Base-by-base conservation (phyloP, 1,140 invertebrate species). In the Druon quercuslanigerum region DNA sequence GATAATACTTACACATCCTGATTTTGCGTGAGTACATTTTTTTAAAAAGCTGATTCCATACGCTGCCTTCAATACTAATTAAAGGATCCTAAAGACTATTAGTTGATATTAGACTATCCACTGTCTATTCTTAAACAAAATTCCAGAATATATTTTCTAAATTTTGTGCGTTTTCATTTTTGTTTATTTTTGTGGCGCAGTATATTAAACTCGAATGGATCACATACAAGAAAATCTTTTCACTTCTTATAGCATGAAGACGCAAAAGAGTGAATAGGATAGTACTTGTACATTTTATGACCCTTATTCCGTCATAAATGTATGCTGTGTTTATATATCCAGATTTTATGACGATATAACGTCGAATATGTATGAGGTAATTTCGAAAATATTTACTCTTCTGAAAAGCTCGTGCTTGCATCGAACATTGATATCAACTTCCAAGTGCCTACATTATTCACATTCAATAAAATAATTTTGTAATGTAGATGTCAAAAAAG, bases 291-390 rank as follows among this genome's bases (percentile, higher is more conserved):
- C 25, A 40, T 60, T 66, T 66, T 66, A 66, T 66, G 60, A 66
- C 60, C 33, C 7, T 40, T 33, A 66, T 33, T 66, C 60, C 40
- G 25, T 66, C 60, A 66, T 33, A 66, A 66, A 33, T n/a, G 7
- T 40, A 66, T 20, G 7, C 33, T 66, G 60, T 66, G 20, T 13
- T 16, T 40, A 33, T 66, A 66, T 9, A 46, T 46, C 40, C 60
- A 66, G 60, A 66, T 66, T 66, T 66, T 66, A 66, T n/a, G 33
- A 33, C 33, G 14, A 66, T 66, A 46, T 66, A 46, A 66, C 33
- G n/a, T 66, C 25, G 60, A n/a, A 66, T 40, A 46, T 66, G 60
- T 66, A 66, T 66, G 60, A 66, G 60, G 60, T n/a, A 66, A 66
- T 66, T 40, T 66, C 60, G 60, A 13, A 66, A 66, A 66, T 66